A percentile compares a stretch with the other conserved stretches of the same genome.
phyloP scores from a whole-genome alignment of 2,888 invertebrate species.

The Poecilobothrus nobilitatus region DNA sequence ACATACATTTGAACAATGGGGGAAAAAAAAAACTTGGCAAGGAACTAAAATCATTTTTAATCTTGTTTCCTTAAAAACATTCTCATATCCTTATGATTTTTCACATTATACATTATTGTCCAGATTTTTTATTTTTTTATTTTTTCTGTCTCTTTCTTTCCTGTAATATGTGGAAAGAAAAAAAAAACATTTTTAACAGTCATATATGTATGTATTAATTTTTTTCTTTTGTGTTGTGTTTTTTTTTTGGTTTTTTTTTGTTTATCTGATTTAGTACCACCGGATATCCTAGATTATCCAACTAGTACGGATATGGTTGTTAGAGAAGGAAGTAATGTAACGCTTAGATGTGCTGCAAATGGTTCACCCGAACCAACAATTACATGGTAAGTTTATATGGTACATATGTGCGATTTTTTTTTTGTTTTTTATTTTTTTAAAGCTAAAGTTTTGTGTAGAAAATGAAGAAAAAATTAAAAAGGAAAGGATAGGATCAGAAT shows the following conservation, averaged over 20 bases:
- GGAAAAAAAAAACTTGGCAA: not conserved
- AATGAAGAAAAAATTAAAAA: too few species aligned
- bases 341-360: conserved; percentile 77
- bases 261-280: conserved; percentile 56
- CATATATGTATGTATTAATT: not conserved
- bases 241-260: conserved; percentile 20
- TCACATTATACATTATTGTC: too few species aligned
- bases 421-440: not conserved
- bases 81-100: too few species aligned
- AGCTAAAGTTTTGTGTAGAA: too few species aligned
- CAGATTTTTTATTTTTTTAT: not conserved
- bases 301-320: conserved; percentile 81
- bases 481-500: too few species aligned
- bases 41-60: not conserved
- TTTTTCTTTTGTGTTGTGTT: conserved; percentile 8
- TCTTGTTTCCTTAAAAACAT: not conserved
- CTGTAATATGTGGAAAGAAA: not conserved
- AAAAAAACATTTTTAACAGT: conserved; percentile 7
- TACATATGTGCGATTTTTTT: not conserved
- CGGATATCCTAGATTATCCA: conserved; percentile 76
- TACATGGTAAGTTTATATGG: conserved; percentile 54
- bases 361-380: conserved; percentile 81
- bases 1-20: too few species aligned
- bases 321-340: conserved; percentile 78
- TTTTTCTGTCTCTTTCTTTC: not conserved